These are phyloP conservation scores for Amblyopsis rosae DNA, from an alignment of 2,113 vertebrate species.

Conservation along the genomic window DNA sequence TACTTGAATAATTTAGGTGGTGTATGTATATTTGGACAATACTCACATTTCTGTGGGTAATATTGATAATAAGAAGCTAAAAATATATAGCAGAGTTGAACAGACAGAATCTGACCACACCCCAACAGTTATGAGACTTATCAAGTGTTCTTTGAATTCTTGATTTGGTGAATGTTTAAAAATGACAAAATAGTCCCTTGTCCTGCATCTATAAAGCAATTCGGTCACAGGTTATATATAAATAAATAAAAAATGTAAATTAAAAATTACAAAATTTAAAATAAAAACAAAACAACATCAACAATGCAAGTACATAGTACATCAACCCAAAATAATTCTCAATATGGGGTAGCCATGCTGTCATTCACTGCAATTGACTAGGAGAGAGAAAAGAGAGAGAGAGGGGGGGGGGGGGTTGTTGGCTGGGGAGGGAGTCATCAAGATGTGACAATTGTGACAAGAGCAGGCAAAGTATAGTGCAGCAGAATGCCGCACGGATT, in stretches of 20 bases:
- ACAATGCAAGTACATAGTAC: constrained; percentile 59
- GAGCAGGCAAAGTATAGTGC: constrained; percentile 92
- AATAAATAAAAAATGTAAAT: constrained; percentile 68
- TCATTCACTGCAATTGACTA: constrained; percentile 73
- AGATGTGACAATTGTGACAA: constrained; percentile 97
- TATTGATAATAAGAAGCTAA: no score
- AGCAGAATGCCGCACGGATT: constrained; percentile 91
- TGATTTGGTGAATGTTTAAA: no score
- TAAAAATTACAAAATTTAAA: no score
- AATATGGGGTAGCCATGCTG: constrained; percentile 81
- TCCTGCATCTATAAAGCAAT: neutral
- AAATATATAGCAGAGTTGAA: no score
- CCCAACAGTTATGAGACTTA: no score
- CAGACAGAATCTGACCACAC: no score
- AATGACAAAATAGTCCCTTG: neutral
- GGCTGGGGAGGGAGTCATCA: constrained; percentile 67
- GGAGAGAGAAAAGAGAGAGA: constrained; percentile 22
- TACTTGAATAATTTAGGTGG: no score
- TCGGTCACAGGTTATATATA: neutral
- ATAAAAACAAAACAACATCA: constrained; percentile 34
- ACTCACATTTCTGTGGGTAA: no score
- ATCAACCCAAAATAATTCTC: constrained; percentile 82
- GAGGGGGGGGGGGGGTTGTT: constrained; percentile 1
- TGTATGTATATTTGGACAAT: no score
- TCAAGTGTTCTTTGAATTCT: no score